Evolutionary conservation across 1,140 invertebrate genomes (phyloP).

Genomic region (Brachionus rotundiformis): DNA sequence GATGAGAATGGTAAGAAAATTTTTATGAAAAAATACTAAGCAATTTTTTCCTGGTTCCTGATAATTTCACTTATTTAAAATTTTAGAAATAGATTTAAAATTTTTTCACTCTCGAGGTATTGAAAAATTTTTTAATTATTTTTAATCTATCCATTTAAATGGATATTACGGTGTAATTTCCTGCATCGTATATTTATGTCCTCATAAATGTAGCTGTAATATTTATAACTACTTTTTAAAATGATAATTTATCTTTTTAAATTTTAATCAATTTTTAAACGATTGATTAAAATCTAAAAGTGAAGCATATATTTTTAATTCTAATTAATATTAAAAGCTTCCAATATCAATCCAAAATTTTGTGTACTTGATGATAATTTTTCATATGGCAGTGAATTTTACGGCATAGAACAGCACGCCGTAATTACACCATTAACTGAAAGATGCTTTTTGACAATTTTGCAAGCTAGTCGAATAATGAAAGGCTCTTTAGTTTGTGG

Average conservation of each 20-base stretch:
- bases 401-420: conserved; percentile 59
- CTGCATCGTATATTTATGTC: not conserved
- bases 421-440: conserved; percentile 61
- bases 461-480: conserved; percentile 57
- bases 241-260: no score
- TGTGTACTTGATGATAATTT: conserved; percentile 60
- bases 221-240: not conserved
- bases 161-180: not conserved
- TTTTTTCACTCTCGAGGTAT: conserved; percentile 2
- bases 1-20: conserved; percentile 30
- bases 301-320: no score
- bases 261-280: no score
- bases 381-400: conserved; percentile 63
- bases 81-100: conserved; percentile 6
- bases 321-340: not conserved
- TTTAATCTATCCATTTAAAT: not conserved
- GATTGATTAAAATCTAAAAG: no score
- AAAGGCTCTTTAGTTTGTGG: conserved; percentile 59
- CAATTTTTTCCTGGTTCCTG: not conserved
- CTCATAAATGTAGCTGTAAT: not conserved
- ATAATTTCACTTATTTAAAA: not conserved
- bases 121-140: not conserved
- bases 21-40: not conserved
- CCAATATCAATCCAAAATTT: conserved; percentile 53
- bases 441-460: conserved; percentile 61